Percentiles rank a stretch among this genome's conserved stretches.
phyloP scores from a whole-genome alignment of 2,888 invertebrate genomes.

The Branchipolynoe longqiensis region DNA sequence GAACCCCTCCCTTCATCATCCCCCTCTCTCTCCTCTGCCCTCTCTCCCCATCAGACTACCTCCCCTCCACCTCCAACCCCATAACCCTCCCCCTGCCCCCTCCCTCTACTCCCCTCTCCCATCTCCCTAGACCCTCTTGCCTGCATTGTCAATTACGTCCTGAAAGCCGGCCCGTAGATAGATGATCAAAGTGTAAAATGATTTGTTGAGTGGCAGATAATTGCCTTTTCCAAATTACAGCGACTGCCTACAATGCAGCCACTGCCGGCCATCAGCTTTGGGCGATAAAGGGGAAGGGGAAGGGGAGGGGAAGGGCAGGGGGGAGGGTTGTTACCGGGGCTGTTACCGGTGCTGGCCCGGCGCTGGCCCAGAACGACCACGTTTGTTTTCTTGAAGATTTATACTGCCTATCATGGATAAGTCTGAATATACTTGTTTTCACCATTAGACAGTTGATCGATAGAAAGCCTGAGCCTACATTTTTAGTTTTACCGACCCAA shows the following conservation, averaged over 20 bases:
- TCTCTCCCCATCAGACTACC: no score
- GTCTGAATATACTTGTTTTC: no score
- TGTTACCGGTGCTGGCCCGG: no score
- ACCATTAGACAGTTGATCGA: no score
- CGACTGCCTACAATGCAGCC: neutral
- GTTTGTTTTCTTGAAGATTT: no score
- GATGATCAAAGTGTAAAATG: slow-evolving; percentile 46
- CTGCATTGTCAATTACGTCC: slow-evolving; percentile 18
- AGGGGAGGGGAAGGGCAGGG: neutral
- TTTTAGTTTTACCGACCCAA: no score
- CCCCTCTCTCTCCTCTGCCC: neutral
- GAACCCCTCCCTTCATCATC: neutral
- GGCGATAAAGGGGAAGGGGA: slow-evolving; percentile 14
- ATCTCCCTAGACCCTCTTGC: neutral
- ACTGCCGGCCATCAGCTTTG: no score
- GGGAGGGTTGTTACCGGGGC: no score
- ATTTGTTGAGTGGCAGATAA: slow-evolving; percentile 53
- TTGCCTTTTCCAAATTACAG: slow-evolving; percentile 49
- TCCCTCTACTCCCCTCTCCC: neutral
- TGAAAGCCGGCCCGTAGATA: slow-evolving; percentile 8
- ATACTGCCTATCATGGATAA: no score
- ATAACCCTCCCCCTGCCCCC: neutral
- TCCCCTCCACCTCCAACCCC: neutral
- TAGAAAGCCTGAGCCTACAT: no score
- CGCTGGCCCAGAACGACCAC: no score